Evolutionary conservation across 2,797 vertebrate species (phyloP).

Genomic region (Anniella stebbinsi): DNA sequence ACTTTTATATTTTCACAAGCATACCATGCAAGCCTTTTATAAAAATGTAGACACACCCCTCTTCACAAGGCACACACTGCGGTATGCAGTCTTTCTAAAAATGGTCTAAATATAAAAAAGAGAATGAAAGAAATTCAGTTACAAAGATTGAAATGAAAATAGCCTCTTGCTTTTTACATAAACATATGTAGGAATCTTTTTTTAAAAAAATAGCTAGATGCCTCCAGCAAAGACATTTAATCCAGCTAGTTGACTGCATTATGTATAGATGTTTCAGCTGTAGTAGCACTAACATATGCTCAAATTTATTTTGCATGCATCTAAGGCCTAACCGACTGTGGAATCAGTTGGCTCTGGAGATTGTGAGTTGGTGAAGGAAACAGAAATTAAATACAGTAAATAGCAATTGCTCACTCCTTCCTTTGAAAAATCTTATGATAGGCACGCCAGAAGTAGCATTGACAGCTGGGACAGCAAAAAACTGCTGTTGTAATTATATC

Average conservation of each 20-base stretch:
- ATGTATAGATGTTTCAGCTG: constrained; percentile 42
- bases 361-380: constrained; percentile 39
- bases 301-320: constrained; percentile 39
- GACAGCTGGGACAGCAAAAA: constrained; percentile 6
- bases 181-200: background rate
- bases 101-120: constrained; percentile 55
- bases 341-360: constrained; percentile 33
- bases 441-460: background rate
- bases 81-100: constrained; percentile 32
- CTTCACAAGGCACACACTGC: constrained; percentile 20
- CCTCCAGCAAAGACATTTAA: constrained; percentile 40
- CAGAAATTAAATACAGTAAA: constrained; percentile 4
- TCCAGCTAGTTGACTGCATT: constrained; percentile 36
- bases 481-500: background rate
- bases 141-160: constrained; percentile 42
- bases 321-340: constrained; percentile 22
- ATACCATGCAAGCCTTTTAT: constrained; percentile 42
- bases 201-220: constrained; percentile 43
- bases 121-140: constrained; percentile 48
- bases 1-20: constrained; percentile 48
- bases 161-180: constrained; percentile 30
- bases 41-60: constrained; percentile 55
- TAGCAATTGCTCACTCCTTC: background rate
- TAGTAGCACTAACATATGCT: constrained; percentile 44
- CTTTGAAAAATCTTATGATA: constrained; percentile 3